Percentiles rank a stretch among this genome's conserved stretches.
Evolutionary conservation across 2,113 vertebrate species (phyloP).

Genomic region (Kobus ellipsiprymnus): DNA sequence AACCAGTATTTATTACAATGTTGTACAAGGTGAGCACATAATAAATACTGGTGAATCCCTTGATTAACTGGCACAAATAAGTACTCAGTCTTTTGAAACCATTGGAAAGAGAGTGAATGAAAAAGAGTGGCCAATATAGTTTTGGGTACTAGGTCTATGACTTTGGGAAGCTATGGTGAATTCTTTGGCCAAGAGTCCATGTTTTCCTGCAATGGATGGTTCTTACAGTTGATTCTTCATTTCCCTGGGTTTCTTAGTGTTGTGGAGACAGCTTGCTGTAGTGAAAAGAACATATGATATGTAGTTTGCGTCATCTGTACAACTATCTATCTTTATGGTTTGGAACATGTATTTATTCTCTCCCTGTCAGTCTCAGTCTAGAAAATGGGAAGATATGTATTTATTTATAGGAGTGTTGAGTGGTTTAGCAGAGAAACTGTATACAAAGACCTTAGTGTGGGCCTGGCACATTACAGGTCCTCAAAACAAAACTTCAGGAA

Average conservation of each 20-base stretch:
- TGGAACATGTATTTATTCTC: background rate
- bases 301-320: background rate
- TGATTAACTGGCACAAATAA: background rate
- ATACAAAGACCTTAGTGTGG: background rate
- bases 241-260: background rate
- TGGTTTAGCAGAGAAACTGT: background rate
- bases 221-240: background rate
- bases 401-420: background rate
- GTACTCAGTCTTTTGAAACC: background rate
- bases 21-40: background rate
- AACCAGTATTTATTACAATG: background rate
- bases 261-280: background rate
- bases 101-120: background rate
- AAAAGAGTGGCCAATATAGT: background rate
- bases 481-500: background rate
- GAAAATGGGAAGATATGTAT: background rate
- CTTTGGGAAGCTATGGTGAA: background rate
- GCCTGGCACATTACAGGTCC: background rate
- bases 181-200: background rate
- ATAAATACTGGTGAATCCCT: background rate
- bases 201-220: background rate
- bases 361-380: background rate
- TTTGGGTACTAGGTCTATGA: background rate
- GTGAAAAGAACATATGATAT: background rate
- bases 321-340: background rate